A percentile compares a stretch with the other conserved stretches of the same genome.
Conservation (phyloP, 1,140 invertebrate species). For the Araneus ventricosus region DNA sequence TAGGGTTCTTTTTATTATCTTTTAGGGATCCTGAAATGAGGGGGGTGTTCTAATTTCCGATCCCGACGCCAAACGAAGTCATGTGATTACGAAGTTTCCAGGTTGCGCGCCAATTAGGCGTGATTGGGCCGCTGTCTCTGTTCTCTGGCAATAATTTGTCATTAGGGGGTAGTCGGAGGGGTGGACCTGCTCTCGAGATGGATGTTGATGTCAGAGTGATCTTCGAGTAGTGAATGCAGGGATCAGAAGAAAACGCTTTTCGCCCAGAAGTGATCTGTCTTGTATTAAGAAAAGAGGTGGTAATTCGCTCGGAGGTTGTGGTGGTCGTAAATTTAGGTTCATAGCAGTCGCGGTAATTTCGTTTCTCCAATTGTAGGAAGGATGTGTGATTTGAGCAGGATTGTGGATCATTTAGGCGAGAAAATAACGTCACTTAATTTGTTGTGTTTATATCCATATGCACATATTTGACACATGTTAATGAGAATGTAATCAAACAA, state of each 20-base stretch:
- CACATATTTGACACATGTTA: background rate
- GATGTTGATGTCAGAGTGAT: slow-evolving; percentile 59
- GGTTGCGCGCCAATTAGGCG: slow-evolving; percentile 66
- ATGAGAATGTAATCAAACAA: too few relatives aligned
- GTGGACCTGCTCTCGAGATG: slow-evolving; percentile 39
- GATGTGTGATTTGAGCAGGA: background rate
- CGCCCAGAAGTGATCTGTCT: slow-evolving; percentile 31
- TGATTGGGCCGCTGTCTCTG: slow-evolving; percentile 60
- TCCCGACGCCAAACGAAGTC: slow-evolving; percentile 45
- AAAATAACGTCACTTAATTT: background rate
- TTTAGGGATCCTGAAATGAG: background rate
- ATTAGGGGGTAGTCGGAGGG: slow-evolving; percentile 30
- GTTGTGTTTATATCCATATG: background rate
- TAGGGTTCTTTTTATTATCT: slow-evolving; percentile 67
- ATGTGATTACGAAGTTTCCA: slow-evolving; percentile 64
- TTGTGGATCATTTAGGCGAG: background rate
- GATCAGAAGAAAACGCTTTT: slow-evolving; percentile 33
- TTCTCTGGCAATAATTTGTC: slow-evolving; percentile 69
- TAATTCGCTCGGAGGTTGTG: background rate
- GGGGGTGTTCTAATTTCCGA: slow-evolving; percentile 58
- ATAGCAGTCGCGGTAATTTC: slow-evolving; percentile 33
- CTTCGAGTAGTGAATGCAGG: background rate
- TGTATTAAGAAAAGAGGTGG: slow-evolving; percentile 26
- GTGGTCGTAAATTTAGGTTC: slow-evolving; percentile 19
- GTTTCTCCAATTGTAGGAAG: background rate